Conservation (phyloP, 2,888 invertebrate genomes). For the Thereva unica region DNA sequence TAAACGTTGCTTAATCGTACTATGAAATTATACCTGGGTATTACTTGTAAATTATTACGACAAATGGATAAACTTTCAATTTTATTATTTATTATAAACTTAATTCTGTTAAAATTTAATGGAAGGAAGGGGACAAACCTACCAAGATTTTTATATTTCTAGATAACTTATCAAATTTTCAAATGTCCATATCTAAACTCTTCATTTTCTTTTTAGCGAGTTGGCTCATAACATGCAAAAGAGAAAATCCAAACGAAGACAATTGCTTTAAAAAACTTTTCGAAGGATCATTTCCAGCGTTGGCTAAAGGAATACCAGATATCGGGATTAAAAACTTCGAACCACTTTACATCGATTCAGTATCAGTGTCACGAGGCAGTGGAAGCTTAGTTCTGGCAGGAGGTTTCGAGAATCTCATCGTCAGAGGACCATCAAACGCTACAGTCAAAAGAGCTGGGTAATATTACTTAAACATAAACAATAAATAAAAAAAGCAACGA, state of each 20-base stretch:
- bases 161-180: too few relatives aligned
- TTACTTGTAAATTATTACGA: too few relatives aligned
- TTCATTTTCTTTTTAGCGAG: slow-evolving; percentile 58
- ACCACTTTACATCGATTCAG: slow-evolving; percentile 61
- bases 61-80: too few relatives aligned
- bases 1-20: too few relatives aligned
- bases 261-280: slow-evolving; percentile 62
- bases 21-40: too few relatives aligned
- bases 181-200: not conserved
- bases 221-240: slow-evolving; percentile 62
- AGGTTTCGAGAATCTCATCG: slow-evolving; percentile 62
- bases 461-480: slow-evolving; percentile 23
- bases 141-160: too few relatives aligned
- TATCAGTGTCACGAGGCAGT: slow-evolving; percentile 62
- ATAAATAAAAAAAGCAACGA: not conserved
- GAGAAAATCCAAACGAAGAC: slow-evolving; percentile 61
- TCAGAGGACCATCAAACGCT: slow-evolving; percentile 64
- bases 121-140: too few relatives aligned
- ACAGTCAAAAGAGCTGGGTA: slow-evolving; percentile 56
- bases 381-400: slow-evolving; percentile 62
- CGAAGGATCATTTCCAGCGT: slow-evolving; percentile 62
- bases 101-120: too few relatives aligned
- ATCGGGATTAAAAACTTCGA: slow-evolving; percentile 64
- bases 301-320: slow-evolving; percentile 65
- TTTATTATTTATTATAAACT: too few relatives aligned